Conservation (phyloP, 2,113 vertebrate species). For the Eudyptes chrysolophus region DNA sequence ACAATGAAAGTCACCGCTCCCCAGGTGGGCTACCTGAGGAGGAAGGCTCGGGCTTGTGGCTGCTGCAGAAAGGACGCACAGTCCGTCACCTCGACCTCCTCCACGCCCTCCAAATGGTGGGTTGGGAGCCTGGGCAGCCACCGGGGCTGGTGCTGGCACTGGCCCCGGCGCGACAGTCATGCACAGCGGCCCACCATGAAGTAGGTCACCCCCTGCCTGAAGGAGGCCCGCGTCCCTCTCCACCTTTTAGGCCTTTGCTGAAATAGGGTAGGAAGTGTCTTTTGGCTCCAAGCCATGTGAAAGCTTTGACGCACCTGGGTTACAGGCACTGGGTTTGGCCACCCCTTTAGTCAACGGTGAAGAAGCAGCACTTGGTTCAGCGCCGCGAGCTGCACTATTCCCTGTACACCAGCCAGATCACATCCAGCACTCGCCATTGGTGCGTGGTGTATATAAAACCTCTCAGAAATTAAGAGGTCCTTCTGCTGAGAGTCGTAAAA, state of each 20-base stretch:
- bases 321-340: neutral
- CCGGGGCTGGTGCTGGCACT: neutral
- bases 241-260: neutral
- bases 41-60: fast-evolving
- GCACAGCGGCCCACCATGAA: neutral
- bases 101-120: fast-evolving
- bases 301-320: neutral
- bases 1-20: neutral
- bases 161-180: fast-evolving
- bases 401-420: fast-evolving
- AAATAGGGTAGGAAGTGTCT: neutral
- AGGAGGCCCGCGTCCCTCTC: neutral
- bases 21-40: neutral
- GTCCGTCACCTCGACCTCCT: fast-evolving
- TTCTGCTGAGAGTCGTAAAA: conserved; percentile 8
- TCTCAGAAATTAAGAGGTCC: neutral
- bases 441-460: neutral
- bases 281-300: neutral
- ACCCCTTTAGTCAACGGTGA: fast-evolving
- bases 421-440: fast-evolving
- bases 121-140: fast-evolving
- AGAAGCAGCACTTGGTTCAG: fast-evolving
- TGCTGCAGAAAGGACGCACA: fast-evolving
- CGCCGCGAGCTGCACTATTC: fast-evolving
- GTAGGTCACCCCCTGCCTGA: neutral